Conservation (phyloP, 2,113 vertebrate species). For the Struthio camelus region DNA sequence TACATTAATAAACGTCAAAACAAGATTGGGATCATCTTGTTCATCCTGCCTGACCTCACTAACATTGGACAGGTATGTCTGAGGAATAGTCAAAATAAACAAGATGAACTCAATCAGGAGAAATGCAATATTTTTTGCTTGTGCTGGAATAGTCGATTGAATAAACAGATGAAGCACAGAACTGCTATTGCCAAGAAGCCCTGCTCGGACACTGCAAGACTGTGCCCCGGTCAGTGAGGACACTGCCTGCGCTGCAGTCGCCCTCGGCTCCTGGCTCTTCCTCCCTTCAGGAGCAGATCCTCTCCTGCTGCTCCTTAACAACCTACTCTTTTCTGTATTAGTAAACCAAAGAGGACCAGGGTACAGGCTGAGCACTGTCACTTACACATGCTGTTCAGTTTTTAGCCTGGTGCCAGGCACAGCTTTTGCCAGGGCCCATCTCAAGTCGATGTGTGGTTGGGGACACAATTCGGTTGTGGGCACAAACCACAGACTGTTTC, state of each 20-base stretch:
- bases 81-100: not conserved
- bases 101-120: not conserved
- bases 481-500: not conserved
- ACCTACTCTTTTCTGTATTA: not conserved
- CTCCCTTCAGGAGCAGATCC: not conserved
- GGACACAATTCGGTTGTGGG: not conserved
- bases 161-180: not conserved
- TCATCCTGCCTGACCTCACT: not conserved
- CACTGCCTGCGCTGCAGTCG: not conserved
- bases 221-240: fast-evolving
- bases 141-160: not conserved
- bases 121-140: not conserved
- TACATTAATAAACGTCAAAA: not conserved
- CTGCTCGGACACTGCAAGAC: not conserved
- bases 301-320: not conserved
- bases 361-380: not conserved
- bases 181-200: too few relatives aligned
- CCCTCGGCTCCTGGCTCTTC: not conserved
- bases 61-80: not conserved
- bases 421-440: not conserved
- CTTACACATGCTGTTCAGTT: not conserved
- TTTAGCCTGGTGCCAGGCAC: not conserved
- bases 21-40: not conserved
- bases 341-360: not conserved
- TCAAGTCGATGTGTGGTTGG: not conserved